Conservation (phyloP, 2,113 vertebrate genomes). For the Vombatus ursinus region DNA sequence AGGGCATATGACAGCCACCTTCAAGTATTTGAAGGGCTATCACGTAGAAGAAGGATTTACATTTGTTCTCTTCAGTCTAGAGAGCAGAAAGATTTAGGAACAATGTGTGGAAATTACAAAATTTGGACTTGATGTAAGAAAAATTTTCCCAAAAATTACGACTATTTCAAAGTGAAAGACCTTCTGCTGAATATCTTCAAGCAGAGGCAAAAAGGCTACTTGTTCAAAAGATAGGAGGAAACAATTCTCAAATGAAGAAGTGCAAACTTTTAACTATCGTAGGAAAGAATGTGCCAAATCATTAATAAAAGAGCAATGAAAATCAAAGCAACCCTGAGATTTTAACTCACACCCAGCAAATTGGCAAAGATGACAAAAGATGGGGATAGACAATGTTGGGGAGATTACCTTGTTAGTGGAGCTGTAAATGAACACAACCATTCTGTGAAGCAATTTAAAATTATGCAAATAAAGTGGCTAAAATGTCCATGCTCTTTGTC, state of each 20-base stretch:
- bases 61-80: not conserved
- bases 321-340: not conserved
- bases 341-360: not conserved
- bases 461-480: not conserved
- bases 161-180: not conserved
- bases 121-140: not conserved
- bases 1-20: not conserved
- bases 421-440: not conserved
- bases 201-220: not conserved
- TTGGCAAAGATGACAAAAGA: not conserved
- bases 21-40: not conserved
- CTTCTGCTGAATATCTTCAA: not conserved
- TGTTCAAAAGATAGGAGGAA: not conserved
- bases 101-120: not conserved
- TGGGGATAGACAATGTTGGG: not conserved
- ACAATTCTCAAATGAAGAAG: not conserved
- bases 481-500: not conserved
- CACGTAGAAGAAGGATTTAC: too few relatives aligned
- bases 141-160: not conserved
- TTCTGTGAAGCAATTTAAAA: not conserved
- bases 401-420: not conserved
- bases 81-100: too few relatives aligned
- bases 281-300: not conserved
- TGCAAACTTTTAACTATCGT: not conserved
- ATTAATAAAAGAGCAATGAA: not conserved